Conservation (phyloP, 23 tunicate species). For the Botrylloides violaceus region DNA sequence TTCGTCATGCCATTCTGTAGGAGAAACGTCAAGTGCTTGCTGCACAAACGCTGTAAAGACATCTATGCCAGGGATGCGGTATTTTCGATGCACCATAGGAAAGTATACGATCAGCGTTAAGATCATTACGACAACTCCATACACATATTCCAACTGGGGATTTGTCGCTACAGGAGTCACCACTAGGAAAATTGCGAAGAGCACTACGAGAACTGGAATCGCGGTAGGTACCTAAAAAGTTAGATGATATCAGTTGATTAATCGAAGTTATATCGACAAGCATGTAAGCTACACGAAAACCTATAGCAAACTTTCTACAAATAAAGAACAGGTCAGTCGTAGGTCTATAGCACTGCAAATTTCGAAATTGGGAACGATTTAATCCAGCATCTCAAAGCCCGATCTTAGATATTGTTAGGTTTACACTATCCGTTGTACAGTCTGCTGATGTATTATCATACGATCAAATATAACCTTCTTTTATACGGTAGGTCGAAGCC, state of each 20-base stretch:
- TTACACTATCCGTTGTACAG: too few species aligned
- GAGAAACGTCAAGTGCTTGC: constrained; percentile 45
- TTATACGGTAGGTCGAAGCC: too few species aligned
- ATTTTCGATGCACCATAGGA: constrained; percentile 36
- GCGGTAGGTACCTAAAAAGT: constrained; percentile 57
- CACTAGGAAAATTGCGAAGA: constrained; percentile 43
- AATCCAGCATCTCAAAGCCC: too few species aligned
- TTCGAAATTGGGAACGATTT: too few species aligned
- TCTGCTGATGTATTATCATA: too few species aligned
- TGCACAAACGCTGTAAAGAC: constrained; percentile 41
- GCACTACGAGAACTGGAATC: constrained; percentile 38
- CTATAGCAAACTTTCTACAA: neutral
- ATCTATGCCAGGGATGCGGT: constrained; percentile 46
- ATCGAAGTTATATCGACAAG: neutral
- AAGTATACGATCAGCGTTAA: constrained; percentile 47
- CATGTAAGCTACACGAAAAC: neutral
- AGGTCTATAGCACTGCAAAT: too few species aligned
- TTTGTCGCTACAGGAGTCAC: constrained; percentile 56
- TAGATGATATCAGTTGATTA: neutral
- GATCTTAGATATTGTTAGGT: too few species aligned
- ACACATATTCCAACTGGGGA: constrained; percentile 48
- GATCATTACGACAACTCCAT: constrained; percentile 38
- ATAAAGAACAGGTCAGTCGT: too few species aligned
- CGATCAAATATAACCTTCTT: too few species aligned
- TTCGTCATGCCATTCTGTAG: constrained; percentile 52